Evolutionary conservation across 2,797 vertebrate genomes (phyloP).

Genomic region (Molossus alvarezi): DNA sequence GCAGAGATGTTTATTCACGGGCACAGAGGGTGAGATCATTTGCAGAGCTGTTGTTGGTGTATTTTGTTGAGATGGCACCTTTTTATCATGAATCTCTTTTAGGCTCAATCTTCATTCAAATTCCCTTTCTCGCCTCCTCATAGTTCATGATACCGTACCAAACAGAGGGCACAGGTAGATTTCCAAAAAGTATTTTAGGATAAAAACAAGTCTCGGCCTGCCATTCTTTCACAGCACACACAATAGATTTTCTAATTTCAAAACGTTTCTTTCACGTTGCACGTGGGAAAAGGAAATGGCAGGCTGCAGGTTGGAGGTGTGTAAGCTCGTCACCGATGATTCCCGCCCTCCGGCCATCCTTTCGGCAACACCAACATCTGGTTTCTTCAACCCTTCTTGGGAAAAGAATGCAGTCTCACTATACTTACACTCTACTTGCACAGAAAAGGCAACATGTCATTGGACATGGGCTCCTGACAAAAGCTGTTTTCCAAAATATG

Average conservation of each 20-base stretch:
- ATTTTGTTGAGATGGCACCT: background rate
- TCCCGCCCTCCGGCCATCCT: background rate
- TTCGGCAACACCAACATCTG: background rate
- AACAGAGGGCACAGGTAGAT: background rate
- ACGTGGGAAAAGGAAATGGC: background rate
- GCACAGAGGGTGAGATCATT: background rate
- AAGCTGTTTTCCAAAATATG: background rate
- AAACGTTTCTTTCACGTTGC: constrained; percentile 2
- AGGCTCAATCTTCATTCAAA: background rate
- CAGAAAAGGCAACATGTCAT: background rate
- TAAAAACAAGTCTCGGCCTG: background rate
- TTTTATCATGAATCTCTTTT: background rate
- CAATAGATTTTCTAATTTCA: background rate
- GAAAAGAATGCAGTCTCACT: background rate
- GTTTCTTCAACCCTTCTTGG: background rate
- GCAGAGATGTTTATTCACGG: constrained; percentile 30
- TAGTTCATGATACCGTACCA: background rate
- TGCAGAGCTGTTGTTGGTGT: background rate
- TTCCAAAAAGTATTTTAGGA: background rate
- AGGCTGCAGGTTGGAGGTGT: background rate
- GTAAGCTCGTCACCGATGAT: background rate
- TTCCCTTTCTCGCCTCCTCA: background rate
- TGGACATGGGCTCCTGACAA: background rate
- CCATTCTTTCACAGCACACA: background rate
- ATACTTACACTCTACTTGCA: background rate